phyloP scores from a whole-genome alignment of 1,140 invertebrate genomes.

The Penaeus vannamei region DNA sequence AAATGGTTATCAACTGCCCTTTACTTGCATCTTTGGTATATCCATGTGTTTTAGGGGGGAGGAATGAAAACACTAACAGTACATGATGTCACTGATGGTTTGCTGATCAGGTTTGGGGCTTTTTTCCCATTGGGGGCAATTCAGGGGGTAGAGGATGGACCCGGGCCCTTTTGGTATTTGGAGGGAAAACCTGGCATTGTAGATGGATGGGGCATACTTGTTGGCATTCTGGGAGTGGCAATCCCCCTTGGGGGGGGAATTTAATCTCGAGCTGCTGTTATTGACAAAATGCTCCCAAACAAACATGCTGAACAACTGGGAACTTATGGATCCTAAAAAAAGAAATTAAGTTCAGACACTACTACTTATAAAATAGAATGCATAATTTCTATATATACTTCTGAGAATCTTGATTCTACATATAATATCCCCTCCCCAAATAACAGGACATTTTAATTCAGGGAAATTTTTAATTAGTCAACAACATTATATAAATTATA shows the following conservation, averaged over 20 bases:
- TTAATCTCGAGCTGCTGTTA: conserved; percentile 45
- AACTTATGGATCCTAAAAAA: conserved; percentile 79
- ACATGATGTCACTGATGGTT: not conserved
- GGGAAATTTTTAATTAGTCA: too few relatives aligned
- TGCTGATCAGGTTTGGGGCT: conserved; percentile 27
- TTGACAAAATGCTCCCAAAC: conserved; percentile 89
- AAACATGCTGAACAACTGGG: conserved; percentile 98
- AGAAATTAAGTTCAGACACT: not conserved
- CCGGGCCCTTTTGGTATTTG: too few relatives aligned
- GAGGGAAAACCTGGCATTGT: too few relatives aligned
- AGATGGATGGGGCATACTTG: too few relatives aligned
- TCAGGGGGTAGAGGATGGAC: not conserved
- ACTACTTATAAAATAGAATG: not conserved
- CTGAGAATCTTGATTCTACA: not conserved
- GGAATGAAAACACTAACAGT: not conserved
- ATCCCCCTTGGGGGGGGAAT: conserved; percentile 50
- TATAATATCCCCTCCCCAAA: not conserved
- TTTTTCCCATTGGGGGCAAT: not conserved
- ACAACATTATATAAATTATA: not conserved
- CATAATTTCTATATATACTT: not conserved
- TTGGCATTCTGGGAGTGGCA: conserved; percentile 18
- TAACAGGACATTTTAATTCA: too few relatives aligned
- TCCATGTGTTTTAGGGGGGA: too few relatives aligned
- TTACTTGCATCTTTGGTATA: conserved; percentile 7
- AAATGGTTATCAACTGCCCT: conserved; percentile 14